phyloP scores from a whole-genome alignment of 2,888 invertebrate species.

The Villa cingulata region DNA sequence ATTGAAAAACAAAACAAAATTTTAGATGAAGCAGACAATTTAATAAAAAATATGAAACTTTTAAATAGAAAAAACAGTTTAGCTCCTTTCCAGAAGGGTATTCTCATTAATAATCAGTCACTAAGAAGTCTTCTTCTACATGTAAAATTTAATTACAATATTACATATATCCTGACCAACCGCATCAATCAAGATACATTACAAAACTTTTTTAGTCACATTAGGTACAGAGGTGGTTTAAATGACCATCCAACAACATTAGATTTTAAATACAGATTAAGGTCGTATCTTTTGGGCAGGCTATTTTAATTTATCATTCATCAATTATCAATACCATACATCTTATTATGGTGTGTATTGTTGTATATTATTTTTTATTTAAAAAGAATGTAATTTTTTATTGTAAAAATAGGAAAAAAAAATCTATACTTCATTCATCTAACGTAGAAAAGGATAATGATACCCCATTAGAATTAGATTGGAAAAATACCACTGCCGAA shows the following conservation, averaged over 20 bases:
- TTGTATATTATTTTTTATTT: no score
- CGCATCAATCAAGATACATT: conserved; percentile 1
- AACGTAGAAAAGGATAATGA: no score
- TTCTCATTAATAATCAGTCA: conserved; percentile 11
- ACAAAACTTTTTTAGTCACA: neutral
- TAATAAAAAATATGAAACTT: neutral
- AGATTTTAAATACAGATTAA: conserved; percentile 2
- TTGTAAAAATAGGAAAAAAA: no score
- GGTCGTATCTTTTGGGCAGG: neutral
- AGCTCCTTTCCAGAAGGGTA: conserved; percentile 19
- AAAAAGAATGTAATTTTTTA: no score
- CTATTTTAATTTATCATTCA: no score
- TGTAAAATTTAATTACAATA: neutral
- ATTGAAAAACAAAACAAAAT: conserved; percentile 13
- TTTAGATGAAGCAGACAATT: conserved; percentile 12
- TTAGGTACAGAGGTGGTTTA: neutral
- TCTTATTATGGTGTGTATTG: no score
- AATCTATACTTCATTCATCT: no score
- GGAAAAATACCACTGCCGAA: no score
- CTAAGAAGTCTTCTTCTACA: neutral
- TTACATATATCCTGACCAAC: neutral
- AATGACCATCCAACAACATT: neutral
- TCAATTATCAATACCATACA: no score
- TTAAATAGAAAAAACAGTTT: conserved; percentile 11
- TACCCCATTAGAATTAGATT: no score